Evolutionary conservation across 2,888 invertebrate genomes (phyloP).

Genomic region (Drosophila lacicola): DNA sequence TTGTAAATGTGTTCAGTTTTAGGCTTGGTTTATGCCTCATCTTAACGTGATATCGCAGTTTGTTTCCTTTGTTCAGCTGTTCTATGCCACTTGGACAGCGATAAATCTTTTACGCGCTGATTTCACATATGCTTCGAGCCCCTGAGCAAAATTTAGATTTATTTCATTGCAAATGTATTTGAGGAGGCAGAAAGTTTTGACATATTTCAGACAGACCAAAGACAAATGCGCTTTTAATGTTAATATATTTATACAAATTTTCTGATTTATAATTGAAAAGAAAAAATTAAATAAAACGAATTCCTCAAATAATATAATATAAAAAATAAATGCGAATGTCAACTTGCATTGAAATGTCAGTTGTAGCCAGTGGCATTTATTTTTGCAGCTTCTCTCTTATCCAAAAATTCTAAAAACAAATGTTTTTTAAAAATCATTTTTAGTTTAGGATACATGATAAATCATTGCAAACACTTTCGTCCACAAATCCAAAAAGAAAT

Average conservation of each 20-base stretch:
- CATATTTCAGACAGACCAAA: constrained; percentile 65
- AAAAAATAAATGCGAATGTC: constrained; percentile 4
- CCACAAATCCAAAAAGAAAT: constrained; percentile 22
- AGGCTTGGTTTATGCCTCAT: constrained; percentile 9
- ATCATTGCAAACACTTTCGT: constrained; percentile 40
- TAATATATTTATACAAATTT: constrained; percentile 51
- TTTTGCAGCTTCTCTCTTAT: constrained; percentile 24
- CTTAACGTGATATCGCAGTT: constrained; percentile 37
- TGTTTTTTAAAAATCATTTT: constrained; percentile 39
- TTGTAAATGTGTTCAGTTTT: not conserved
- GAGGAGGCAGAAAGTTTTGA: constrained; percentile 60
- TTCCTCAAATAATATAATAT: not conserved
- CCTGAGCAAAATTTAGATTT: constrained; percentile 66
- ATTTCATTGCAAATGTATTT: constrained; percentile 57
- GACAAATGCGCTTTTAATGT: constrained; percentile 67
- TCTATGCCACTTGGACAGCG: constrained; percentile 40
- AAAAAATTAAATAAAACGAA: constrained; percentile 12
- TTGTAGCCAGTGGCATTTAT: constrained; percentile 11
- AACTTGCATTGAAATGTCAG: constrained; percentile 48
- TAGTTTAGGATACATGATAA: constrained; percentile 54
- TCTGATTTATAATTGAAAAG: constrained; percentile 28
- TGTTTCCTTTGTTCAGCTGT: constrained; percentile 55
- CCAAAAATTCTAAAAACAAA: constrained; percentile 33
- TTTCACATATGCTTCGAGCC: constrained; percentile 71
- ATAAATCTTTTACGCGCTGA: constrained; percentile 67